These are phyloP conservation scores for Scaptodrosophila lebanonensis DNA, from an alignment of 1,140 invertebrate species.

Conservation along the genomic window DNA sequence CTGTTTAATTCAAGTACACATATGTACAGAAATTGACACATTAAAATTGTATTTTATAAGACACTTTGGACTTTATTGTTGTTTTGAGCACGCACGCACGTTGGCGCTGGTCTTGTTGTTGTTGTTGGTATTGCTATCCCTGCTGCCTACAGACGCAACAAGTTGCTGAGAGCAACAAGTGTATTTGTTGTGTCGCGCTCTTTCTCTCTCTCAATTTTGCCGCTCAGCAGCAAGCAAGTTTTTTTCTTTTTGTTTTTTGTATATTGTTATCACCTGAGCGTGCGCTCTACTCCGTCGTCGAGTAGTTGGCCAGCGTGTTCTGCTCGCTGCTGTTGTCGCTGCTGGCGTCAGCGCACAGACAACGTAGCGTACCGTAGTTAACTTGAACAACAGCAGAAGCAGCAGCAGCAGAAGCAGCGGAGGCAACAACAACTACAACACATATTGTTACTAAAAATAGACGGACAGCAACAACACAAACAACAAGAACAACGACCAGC, in stretches of 20 bases:
- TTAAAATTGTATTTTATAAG: conserved; percentile 46
- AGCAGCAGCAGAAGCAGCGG: conserved; percentile 8
- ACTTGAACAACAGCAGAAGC: conserved; percentile 23
- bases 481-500: conserved; percentile 44
- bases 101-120: too few species aligned
- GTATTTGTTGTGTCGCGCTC: conserved; percentile 11
- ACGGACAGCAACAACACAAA: conserved; percentile 36
- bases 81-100: too few species aligned
- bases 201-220: conserved; percentile 3
- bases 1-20: conserved; percentile 23
- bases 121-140: too few species aligned
- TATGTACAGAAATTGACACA: conserved; percentile 11
- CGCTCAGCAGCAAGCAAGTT: too few species aligned
- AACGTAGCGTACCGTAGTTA: conserved; percentile 73
- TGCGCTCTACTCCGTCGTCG: conserved; percentile 12
- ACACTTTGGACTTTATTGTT: too few species aligned
- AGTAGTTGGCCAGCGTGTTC: conserved; percentile 53
- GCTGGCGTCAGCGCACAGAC: too few species aligned
- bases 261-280: conserved; percentile 49
- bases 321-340: conserved; percentile 36
- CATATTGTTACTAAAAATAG: too few species aligned
- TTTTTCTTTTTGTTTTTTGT: conserved; percentile 25
- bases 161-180: conserved; percentile 27
- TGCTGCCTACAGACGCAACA: conserved; percentile 9
- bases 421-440: too few species aligned